phyloP scores from a whole-genome alignment of 2,113 vertebrate genomes.

The Misgurnus anguillicaudatus region DNA sequence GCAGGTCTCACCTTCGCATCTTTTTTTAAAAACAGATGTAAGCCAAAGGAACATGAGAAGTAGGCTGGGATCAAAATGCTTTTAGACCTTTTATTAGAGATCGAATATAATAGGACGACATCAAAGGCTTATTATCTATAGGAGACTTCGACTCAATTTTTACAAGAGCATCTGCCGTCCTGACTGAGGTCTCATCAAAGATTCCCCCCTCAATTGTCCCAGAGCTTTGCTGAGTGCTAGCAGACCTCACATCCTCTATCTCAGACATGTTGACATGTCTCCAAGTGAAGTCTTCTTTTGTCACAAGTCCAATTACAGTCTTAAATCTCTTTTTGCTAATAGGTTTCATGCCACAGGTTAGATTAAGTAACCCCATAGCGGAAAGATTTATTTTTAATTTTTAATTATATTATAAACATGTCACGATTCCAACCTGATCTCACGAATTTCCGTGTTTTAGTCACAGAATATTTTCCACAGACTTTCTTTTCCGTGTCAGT shows the following conservation, averaged over 20 bases:
- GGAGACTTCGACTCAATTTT: conserved; percentile 30
- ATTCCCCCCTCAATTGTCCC: conserved; percentile 11
- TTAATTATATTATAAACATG: too few relatives aligned
- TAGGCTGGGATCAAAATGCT: not conserved
- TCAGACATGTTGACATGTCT: conserved; percentile 36
- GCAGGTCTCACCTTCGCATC: not conserved
- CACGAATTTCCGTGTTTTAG: too few relatives aligned
- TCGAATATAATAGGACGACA: conserved; percentile 8
- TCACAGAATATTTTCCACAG: too few relatives aligned
- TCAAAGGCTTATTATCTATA: conserved; percentile 20
- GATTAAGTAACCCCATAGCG: too few relatives aligned
- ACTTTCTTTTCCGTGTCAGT: too few relatives aligned
- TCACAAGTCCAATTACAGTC: too few relatives aligned
- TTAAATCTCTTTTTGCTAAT: too few relatives aligned
- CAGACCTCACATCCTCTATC: conserved; percentile 62
- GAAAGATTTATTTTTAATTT: too few relatives aligned
- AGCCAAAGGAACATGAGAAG: not conserved
- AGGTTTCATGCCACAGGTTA: too few relatives aligned
- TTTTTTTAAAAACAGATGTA: not conserved
- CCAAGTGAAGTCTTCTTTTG: too few relatives aligned
- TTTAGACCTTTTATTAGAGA: not conserved
- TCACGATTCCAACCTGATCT: too few relatives aligned
- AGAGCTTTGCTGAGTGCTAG: conserved; percentile 48
- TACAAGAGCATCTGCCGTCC: conserved; percentile 47
- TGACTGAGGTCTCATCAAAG: conserved; percentile 31